phyloP scores from a whole-genome alignment of 2,113 vertebrate species.

The Chiloscyllium plagiosum region DNA sequence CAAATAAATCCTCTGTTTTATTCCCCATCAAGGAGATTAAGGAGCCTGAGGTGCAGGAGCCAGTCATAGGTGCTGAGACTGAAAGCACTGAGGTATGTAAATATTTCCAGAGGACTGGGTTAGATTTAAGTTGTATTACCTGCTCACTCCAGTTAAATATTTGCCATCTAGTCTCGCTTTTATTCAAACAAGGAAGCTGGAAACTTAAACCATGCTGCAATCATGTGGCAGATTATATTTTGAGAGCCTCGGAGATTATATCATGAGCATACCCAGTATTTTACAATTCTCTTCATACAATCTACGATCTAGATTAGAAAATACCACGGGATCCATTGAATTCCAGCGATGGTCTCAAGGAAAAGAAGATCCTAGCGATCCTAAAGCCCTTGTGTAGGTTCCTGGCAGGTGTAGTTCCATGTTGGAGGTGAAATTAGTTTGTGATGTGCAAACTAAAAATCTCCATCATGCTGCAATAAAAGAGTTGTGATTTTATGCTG shows the following conservation, averaged over 20 bases:
- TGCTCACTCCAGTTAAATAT: not conserved
- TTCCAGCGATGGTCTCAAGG: not conserved
- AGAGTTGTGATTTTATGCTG: not conserved
- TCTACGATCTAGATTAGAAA: not conserved
- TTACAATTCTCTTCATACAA: not conserved
- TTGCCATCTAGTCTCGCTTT: not conserved
- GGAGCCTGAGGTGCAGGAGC: conserved; percentile 48
- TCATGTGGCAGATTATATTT: not conserved
- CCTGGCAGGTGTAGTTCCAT: not conserved
- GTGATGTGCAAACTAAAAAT: too few relatives aligned
- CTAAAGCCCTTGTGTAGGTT: not conserved
- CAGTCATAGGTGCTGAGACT: conserved; percentile 50
- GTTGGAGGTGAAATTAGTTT: not conserved
- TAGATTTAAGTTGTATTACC: not conserved
- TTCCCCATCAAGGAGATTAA: conserved; percentile 49
- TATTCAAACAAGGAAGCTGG: not conserved
- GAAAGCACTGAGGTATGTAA: conserved; percentile 53
- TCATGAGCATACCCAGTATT: not conserved
- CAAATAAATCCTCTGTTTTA: conserved; percentile 38
- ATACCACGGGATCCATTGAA: too few relatives aligned
- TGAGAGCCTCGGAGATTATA: too few relatives aligned
- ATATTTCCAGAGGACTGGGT: not conserved
- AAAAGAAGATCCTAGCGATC: not conserved
- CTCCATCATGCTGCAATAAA: not conserved
- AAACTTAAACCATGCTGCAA: not conserved